These are phyloP conservation scores for Enhydra lutris DNA, from an alignment of 2,113 vertebrate species.

Conservation along the genomic window DNA sequence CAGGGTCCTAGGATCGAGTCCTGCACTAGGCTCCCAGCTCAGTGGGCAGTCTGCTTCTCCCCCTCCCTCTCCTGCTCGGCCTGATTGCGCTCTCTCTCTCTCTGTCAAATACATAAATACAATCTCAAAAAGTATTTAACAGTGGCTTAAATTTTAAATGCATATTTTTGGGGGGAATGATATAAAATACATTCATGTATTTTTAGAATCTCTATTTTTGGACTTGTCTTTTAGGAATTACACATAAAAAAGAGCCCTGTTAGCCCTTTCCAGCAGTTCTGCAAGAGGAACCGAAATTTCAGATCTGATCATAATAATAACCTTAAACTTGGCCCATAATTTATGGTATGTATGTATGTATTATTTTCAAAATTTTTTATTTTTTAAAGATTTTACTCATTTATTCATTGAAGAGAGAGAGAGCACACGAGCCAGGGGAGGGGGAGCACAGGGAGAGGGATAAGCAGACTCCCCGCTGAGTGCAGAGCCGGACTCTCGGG, in stretches of 20 bases:
- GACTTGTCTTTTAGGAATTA: not conserved
- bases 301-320: not conserved
- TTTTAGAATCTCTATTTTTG: conserved; percentile 26
- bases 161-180: too few species aligned
- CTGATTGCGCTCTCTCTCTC: too few species aligned
- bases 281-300: conserved; percentile 7
- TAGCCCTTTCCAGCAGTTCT: not conserved
- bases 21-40: not conserved
- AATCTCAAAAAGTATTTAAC: not conserved
- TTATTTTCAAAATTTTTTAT: not conserved
- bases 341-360: not conserved
- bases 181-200: not conserved
- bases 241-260: not conserved
- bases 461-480: not conserved
- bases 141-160: not conserved
- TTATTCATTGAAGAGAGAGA: not conserved
- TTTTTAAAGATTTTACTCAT: not conserved
- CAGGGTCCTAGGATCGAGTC: too few species aligned
- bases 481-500: not conserved
- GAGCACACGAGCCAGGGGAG: not conserved
- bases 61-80: not conserved
- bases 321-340: not conserved
- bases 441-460: not conserved
- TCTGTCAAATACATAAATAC: not conserved
- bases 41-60: too few species aligned